phyloP scores from a whole-genome alignment of 2,113 vertebrate genomes.

The Saguinus midas region DNA sequence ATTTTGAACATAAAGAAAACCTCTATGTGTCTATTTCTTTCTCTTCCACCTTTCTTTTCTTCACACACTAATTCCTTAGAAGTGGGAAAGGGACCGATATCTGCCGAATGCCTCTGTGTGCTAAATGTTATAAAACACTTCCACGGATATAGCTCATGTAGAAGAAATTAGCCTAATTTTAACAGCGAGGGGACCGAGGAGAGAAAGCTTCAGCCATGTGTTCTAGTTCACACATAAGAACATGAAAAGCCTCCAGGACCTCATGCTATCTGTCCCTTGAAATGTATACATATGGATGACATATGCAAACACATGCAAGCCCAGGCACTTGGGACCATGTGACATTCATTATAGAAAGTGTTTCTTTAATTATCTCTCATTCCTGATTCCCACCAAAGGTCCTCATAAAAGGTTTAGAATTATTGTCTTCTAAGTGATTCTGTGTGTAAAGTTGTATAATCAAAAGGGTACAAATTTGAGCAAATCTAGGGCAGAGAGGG shows the following conservation, averaged over 20 bases:
- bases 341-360: background rate
- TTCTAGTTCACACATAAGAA: background rate
- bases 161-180: background rate
- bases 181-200: background rate
- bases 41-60: background rate
- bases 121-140: background rate
- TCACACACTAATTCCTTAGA: background rate
- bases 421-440: background rate
- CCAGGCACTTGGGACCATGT: background rate
- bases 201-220: background rate
- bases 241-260: background rate
- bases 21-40: background rate
- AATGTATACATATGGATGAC: background rate
- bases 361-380: conserved; percentile 39
- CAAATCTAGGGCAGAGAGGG: background rate
- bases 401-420: background rate
- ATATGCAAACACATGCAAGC: background rate
- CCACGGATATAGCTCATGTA: background rate
- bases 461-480: background rate
- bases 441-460: background rate
- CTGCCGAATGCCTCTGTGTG: background rate
- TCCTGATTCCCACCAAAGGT: background rate
- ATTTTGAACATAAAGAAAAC: background rate
- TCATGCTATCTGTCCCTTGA: background rate
- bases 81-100: background rate